Evolutionary conservation across 2,888 invertebrate species (phyloP).

Genomic region (Hirtodrosophila trivittata): DNA sequence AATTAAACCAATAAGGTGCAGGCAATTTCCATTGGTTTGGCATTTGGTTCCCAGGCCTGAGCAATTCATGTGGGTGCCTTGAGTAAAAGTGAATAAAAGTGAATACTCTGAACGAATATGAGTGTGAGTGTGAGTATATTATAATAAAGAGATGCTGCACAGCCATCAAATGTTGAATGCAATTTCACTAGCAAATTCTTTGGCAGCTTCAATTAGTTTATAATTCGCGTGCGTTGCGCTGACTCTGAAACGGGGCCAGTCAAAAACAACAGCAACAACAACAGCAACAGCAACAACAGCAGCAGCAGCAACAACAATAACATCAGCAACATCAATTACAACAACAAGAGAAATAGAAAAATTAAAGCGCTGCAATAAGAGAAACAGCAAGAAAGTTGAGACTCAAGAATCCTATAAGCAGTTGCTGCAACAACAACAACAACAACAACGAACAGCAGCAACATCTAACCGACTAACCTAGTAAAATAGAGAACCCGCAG

Average conservation of each 20-base stretch:
- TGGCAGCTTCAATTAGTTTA: slow-evolving; percentile 59
- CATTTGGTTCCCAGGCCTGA: slow-evolving; percentile 49
- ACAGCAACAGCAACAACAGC: slow-evolving; percentile 27
- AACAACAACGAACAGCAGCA: too few species aligned
- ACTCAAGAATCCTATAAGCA: slow-evolving; percentile 63
- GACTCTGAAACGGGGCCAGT: slow-evolving; percentile 52
- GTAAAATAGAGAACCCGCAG: slow-evolving; percentile 68
- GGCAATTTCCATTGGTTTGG: slow-evolving; percentile 46
- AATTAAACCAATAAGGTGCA: slow-evolving; percentile 69
- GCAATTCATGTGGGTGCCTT: slow-evolving; percentile 44
- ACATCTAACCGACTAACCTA: slow-evolving; percentile 80
- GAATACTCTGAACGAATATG: slow-evolving; percentile 14
- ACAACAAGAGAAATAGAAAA: slow-evolving; percentile 18
- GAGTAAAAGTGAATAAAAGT: slow-evolving; percentile 54
- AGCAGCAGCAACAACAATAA: slow-evolving; percentile 23
- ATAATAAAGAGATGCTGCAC: slow-evolving; percentile 40
- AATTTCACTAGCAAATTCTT: slow-evolving; percentile 62
- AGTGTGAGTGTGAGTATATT: slow-evolving; percentile 45
- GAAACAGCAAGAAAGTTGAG: slow-evolving; percentile 61
- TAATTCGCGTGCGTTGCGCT: slow-evolving; percentile 72
- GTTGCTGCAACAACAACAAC: slow-evolving; percentile 15
- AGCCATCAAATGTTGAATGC: slow-evolving; percentile 31
- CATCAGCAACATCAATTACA: slow-evolving; percentile 19
- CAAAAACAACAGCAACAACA: slow-evolving; percentile 41
- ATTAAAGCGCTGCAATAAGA: slow-evolving; percentile 55